Evolutionary conservation across 2,888 invertebrate species (phyloP).

Genomic region (Dioctria linearis): DNA sequence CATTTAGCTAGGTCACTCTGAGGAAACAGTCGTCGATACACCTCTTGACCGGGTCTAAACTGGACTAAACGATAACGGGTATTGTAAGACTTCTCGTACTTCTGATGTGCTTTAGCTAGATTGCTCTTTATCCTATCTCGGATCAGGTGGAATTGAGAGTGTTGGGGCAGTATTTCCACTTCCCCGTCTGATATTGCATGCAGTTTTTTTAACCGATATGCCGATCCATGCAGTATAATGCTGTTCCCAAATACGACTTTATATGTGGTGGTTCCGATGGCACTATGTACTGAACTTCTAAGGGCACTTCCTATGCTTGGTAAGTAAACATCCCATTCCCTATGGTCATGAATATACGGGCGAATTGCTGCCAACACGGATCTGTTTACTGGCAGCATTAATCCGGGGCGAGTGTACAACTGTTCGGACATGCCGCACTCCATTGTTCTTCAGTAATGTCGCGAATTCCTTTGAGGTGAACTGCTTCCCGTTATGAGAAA

Average conservation of each 20-base stretch:
- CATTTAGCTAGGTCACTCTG: background rate
- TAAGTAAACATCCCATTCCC: background rate
- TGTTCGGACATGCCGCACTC: background rate
- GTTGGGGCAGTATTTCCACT: background rate
- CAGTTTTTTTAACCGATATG: background rate
- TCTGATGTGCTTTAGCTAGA: background rate
- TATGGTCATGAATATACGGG: slow-evolving; percentile 7
- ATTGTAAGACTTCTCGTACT: background rate
- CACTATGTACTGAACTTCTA: too few relatives aligned
- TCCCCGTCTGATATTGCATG: too few relatives aligned
- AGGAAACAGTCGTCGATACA: background rate
- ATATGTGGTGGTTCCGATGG: too few relatives aligned
- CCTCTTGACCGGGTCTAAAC: background rate
- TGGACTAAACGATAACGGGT: background rate
- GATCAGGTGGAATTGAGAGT: background rate
- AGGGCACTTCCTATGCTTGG: too few relatives aligned
- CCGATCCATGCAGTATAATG: background rate
- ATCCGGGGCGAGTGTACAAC: background rate
- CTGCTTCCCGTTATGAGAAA: slow-evolving; percentile 47
- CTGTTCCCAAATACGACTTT: too few relatives aligned
- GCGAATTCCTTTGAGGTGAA: background rate
- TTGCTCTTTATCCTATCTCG: background rate
- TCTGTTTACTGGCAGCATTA: slow-evolving; percentile 1
- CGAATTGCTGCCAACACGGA: slow-evolving; percentile 8
- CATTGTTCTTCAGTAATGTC: background rate